Evolutionary conservation across 1,140 invertebrate species (phyloP), one percentile per base, ranked within the genome.

Genomic region (Scylla paramamosain): DNA sequence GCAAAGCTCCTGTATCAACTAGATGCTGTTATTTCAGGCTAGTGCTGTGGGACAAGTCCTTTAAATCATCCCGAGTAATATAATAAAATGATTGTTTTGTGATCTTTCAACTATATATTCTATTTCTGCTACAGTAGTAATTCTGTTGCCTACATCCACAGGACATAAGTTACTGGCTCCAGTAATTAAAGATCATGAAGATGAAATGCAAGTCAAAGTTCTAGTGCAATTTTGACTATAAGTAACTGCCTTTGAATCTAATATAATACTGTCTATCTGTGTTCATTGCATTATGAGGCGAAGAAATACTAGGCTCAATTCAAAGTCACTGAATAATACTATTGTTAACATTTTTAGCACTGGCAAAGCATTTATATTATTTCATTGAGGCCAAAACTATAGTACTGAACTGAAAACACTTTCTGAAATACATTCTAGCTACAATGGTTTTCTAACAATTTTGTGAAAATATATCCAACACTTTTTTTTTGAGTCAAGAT

Each of bases 401-500:
- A 59, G 10, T 59, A 77, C 67, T n/a, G 20, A 77, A 77, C 67
- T n/a, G 67, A 77, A 59, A 20, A n/a, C n/a, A 7, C 20, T 1
- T 7, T 77, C 67, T 77, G 67, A n/a, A 77, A 77, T 7, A 77
- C 67, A 77, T 20, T 32, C 90, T 91, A 91, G 4, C 59, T 77
- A 91, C 90, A 39, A 91, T n/a, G 28, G 32, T 59, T 91, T 39
- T 39, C 83, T 59, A 93, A 93, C n/a, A 93, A 93, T 93, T 93
- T 93, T 32, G 83, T 88, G 84, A 93, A 93, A 93, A 93, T 93
- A 93, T 93, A 93, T 48, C 32, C 83, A 87, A 48, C 28, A 87
- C n/a, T 93, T 59, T 88, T 45, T 67, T 88, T 25, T 91, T 46
- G n/a, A n/a, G 20, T 32, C 32, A 12, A 29, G 92, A 93, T 93